A percentile compares a stretch with the other conserved stretches of the same genome.
These are phyloP conservation scores for Spodoptera exigua DNA, from an alignment of 2,888 invertebrate genomes.

Conservation along the genomic window DNA sequence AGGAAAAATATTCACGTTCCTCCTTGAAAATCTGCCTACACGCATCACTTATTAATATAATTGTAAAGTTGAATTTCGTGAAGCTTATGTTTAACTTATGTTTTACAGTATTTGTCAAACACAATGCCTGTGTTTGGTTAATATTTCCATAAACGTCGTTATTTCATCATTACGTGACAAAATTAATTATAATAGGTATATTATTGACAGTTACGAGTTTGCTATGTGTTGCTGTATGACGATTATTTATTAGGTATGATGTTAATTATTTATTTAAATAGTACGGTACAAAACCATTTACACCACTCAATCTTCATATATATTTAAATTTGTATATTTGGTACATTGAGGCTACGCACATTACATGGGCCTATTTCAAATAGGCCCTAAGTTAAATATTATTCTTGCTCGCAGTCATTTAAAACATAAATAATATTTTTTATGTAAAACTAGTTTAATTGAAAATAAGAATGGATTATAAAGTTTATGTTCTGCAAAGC, in stretches of 20 bases:
- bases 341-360: too few species aligned
- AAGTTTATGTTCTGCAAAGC: constrained; percentile 9
- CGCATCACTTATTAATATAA: constrained; percentile 13
- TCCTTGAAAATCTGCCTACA: constrained; percentile 21
- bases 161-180: too few species aligned
- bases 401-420: constrained; percentile 1
- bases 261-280: too few species aligned
- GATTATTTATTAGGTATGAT: too few species aligned
- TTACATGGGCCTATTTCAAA: too few species aligned
- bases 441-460: not conserved
- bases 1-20: constrained; percentile 21
- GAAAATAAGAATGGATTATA: constrained; percentile 17
- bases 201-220: too few species aligned
- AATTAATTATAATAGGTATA: too few species aligned
- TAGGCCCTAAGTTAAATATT: too few species aligned
- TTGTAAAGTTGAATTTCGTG: constrained; percentile 26
- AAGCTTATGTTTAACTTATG: constrained; percentile 9
- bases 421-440: constrained; percentile 3
- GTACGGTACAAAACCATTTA: too few species aligned
- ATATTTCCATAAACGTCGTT: constrained; percentile 11
- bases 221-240: too few species aligned
- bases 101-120: constrained; percentile 15
- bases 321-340: too few species aligned
- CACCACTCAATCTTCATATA: too few species aligned
- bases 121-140: constrained; percentile 37